A percentile compares a stretch with the other conserved stretches of the same genome.
Conservation (phyloP, 53 echinoderm and acorn worm species). For the Patiria pectinifera region DNA sequence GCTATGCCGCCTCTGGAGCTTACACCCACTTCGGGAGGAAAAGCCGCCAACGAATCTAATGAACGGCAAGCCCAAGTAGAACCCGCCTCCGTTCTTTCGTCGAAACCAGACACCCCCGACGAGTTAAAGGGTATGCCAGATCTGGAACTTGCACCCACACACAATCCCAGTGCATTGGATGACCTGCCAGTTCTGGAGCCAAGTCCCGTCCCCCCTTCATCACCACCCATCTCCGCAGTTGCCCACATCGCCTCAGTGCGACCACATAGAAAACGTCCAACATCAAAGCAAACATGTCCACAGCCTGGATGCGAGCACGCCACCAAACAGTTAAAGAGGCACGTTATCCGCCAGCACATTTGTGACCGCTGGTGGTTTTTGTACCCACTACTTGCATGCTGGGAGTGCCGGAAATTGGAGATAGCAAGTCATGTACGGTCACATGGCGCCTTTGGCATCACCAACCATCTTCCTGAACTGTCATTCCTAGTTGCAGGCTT, state of each 20-base stretch:
- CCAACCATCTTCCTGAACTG: background rate
- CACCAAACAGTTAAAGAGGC: constrained; percentile 15
- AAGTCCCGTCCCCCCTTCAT: background rate
- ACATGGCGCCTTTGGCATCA: background rate
- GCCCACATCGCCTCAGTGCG: background rate
- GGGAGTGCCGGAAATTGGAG: constrained; percentile 8
- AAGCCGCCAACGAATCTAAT: background rate
- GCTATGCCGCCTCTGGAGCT: too few relatives aligned
- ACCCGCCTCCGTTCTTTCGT: background rate
- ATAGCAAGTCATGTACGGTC: constrained; percentile 4
- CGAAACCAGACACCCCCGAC: background rate
- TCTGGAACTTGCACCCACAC: constrained; percentile 2
- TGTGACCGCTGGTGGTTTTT: constrained; percentile 13
- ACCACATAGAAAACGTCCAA: background rate
- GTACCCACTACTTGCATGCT: constrained; percentile 2
- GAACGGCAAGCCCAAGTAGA: background rate
- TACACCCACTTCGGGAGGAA: background rate
- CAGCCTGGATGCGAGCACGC: background rate
- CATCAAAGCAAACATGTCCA: constrained; percentile 18
- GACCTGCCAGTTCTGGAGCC: constrained; percentile 9
- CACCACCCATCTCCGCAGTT: background rate
- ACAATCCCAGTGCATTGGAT: background rate
- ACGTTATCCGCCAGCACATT: background rate
- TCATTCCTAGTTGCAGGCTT: background rate
- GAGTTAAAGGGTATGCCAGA: background rate